Evolutionary conservation across 2,113 vertebrate genomes (phyloP).

Genomic region (Triplophysa rosa): DNA sequence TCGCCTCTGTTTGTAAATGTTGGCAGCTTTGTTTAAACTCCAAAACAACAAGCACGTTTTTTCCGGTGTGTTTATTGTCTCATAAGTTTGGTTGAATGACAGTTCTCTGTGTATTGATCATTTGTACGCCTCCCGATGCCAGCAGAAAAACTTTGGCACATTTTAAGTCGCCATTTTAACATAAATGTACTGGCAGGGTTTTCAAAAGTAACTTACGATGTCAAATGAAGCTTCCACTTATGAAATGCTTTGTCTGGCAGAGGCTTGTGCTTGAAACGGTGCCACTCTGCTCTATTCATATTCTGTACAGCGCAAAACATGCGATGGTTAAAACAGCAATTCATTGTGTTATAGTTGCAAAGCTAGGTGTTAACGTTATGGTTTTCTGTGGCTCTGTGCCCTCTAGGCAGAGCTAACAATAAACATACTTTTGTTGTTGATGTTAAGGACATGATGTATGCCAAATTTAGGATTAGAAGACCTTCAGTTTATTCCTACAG

Average conservation of each 20-base stretch:
- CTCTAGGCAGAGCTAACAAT: slow-evolving; percentile 21
- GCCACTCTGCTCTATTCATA: slow-evolving; percentile 18
- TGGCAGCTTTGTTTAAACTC: slow-evolving; percentile 32
- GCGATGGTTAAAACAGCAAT: not conserved
- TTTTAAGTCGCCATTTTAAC: slow-evolving; percentile 7
- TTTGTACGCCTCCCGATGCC: slow-evolving; percentile 33
- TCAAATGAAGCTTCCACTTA: not conserved
- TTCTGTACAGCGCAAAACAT: slow-evolving; percentile 27
- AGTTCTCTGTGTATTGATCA: slow-evolving; percentile 10
- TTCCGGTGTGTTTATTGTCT: not conserved
- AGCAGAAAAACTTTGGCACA: slow-evolving; percentile 12
- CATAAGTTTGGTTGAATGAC: slow-evolving; percentile 35
- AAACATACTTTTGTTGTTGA: not conserved
- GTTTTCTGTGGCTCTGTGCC: slow-evolving; percentile 7
- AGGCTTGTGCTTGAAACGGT: slow-evolving; percentile 12
- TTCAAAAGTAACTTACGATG: not conserved
- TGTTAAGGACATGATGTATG: not conserved
- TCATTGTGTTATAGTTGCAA: slow-evolving; percentile 14
- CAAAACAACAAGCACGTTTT: slow-evolving; percentile 8
- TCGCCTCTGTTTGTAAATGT: slow-evolving; percentile 23
- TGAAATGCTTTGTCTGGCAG: slow-evolving; percentile 15
- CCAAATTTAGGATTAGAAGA: not conserved
- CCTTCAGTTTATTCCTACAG: not conserved
- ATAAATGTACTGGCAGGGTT: not conserved
- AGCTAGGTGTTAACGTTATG: slow-evolving; percentile 9